Conservation (phyloP, 2,888 invertebrate genomes). For the Malachius bipustulatus region DNA sequence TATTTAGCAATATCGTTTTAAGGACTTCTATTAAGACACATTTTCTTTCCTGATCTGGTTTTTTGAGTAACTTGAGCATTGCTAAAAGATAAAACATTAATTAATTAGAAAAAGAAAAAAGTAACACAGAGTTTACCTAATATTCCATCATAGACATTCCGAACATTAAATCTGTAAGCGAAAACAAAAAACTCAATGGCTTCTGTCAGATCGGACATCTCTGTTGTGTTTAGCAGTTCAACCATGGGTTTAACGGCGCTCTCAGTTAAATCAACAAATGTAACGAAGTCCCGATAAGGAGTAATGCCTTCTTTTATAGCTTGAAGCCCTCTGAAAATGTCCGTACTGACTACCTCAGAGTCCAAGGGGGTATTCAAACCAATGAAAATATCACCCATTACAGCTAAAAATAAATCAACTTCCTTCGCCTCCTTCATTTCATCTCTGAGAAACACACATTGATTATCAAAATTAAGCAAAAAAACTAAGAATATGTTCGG, state of each 20-base stretch:
- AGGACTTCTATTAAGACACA: conserved; percentile 70
- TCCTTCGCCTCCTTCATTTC: conserved; percentile 13
- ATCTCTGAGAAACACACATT: too few species aligned
- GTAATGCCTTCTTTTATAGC: conserved; percentile 44
- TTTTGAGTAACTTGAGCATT: conserved; percentile 70
- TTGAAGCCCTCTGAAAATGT: conserved; percentile 35
- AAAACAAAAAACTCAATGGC: conserved; percentile 81
- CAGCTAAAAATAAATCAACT: too few species aligned
- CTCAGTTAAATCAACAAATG: conserved; percentile 32
- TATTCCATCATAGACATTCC: conserved; percentile 58
- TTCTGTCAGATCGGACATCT: conserved; percentile 71
- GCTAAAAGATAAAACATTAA: conserved; percentile 37
- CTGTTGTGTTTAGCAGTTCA: conserved; percentile 58
- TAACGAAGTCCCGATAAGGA: conserved; percentile 48
- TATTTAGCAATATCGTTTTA: conserved; percentile 53
- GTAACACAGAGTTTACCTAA: conserved; percentile 26
- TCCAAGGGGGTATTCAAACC: too few species aligned
- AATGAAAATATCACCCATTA: too few species aligned
- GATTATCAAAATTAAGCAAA: too few species aligned
- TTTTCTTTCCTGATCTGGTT: conserved; percentile 61
- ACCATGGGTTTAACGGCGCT: conserved; percentile 52
- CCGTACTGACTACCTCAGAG: too few species aligned
- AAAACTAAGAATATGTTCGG: too few species aligned
- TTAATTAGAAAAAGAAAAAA: too few species aligned
- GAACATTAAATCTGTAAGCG: conserved; percentile 64